Percentiles rank a stretch among this genome's conserved stretches.
These are phyloP conservation scores for Eurypyga helias DNA, from an alignment of 2,113 vertebrate species.

Conservation along the genomic window DNA sequence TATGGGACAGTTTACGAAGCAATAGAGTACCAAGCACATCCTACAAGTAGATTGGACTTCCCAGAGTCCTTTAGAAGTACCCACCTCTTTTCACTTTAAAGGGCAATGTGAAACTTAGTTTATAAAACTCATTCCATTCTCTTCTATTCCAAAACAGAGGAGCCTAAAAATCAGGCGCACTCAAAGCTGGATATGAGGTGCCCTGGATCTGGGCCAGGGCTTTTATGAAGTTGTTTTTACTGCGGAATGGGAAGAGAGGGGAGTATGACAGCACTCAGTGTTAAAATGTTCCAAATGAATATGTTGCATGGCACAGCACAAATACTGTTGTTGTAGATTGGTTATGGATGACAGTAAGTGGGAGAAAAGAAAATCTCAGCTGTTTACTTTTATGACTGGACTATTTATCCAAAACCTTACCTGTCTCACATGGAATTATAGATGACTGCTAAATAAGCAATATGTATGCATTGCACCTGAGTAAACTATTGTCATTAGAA, in stretches of 20 bases:
- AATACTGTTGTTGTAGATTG: conserved; percentile 17
- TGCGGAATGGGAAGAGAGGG: background rate
- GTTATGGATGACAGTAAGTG: conserved; percentile 17
- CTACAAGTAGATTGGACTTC: background rate
- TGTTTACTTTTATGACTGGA: conserved; percentile 13
- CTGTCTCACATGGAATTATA: background rate
- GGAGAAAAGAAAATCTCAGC: conserved; percentile 11
- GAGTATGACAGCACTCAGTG: background rate
- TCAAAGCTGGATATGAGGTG: background rate
- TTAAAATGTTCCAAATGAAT: conserved; percentile 21
- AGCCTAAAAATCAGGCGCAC: background rate
- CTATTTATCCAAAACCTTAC: background rate
- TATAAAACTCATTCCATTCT: background rate
- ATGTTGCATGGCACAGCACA: background rate
- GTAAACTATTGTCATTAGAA: background rate
- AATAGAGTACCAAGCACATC: background rate
- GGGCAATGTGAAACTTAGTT: background rate
- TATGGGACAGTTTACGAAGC: background rate
- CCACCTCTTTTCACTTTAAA: background rate
- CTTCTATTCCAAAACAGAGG: background rate
- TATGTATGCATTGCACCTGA: background rate
- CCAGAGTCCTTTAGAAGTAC: background rate
- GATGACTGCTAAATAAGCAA: conserved; percentile 1
- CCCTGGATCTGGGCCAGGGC: background rate
- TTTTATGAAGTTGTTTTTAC: conserved; percentile 16